phyloP scores from a whole-genome alignment of 2,797 vertebrate species.

The Erithacus rubecula region DNA sequence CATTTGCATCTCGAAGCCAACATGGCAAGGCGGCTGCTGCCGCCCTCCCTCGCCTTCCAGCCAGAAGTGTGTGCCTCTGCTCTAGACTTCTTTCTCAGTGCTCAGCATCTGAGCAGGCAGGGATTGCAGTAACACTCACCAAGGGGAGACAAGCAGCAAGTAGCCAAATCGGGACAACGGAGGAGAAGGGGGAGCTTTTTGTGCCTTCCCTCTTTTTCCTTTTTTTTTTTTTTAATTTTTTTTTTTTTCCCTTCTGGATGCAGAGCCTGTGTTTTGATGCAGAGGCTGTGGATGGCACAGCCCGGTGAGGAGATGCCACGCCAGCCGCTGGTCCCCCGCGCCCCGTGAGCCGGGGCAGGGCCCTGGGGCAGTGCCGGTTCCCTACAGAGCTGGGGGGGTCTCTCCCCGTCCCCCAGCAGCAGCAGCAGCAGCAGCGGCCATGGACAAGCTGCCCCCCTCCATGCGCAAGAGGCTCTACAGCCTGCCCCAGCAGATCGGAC shows the following conservation, averaged over 20 bases:
- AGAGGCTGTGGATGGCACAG: slow-evolving; percentile 26
- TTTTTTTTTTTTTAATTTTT: background rate
- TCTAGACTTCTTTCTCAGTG: slow-evolving; percentile 63
- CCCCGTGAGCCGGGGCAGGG: slow-evolving; percentile 19
- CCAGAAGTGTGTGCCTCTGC: slow-evolving; percentile 54
- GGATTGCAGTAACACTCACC: slow-evolving; percentile 38
- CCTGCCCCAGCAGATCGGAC: slow-evolving; percentile 94
- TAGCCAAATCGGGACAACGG: slow-evolving; percentile 52
- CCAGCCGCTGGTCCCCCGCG: slow-evolving; percentile 32
- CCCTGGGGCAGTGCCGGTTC: background rate
- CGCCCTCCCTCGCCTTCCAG: slow-evolving; percentile 51
- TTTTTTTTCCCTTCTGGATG: background rate
- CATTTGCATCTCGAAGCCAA: slow-evolving; percentile 57
- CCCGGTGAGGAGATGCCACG: slow-evolving; percentile 54
- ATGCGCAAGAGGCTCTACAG: slow-evolving; percentile 99
- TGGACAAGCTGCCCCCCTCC: slow-evolving; percentile 95
- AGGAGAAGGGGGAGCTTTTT: background rate
- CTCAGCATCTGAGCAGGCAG: slow-evolving; percentile 29
- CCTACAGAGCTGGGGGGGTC: background rate
- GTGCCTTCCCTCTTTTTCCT: background rate
- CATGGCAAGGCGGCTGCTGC: slow-evolving; percentile 54
- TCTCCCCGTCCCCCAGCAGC: background rate
- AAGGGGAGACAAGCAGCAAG: slow-evolving; percentile 46
- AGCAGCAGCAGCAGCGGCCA: slow-evolving; percentile 71
- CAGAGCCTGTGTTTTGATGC: slow-evolving; percentile 53